Conservation (phyloP, 2,113 vertebrate genomes). For the Willisornis vidua region DNA sequence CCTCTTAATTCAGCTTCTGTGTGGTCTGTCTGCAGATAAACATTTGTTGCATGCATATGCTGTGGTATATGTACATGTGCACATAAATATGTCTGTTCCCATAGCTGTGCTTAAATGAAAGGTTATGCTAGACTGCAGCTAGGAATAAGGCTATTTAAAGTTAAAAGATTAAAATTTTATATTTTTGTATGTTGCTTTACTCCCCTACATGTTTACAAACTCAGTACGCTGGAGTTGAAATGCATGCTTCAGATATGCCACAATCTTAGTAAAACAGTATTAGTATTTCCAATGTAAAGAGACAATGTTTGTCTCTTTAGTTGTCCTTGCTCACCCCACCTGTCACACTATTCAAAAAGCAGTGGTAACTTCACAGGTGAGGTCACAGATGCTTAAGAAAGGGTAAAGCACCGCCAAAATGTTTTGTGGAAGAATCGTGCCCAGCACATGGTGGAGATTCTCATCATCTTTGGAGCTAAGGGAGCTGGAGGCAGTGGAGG, state of each 20-base stretch:
- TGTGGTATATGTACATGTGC: neutral
- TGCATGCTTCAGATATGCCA: neutral
- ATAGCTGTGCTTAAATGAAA: neutral
- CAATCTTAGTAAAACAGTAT: neutral
- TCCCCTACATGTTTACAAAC: neutral
- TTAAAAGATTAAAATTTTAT: neutral
- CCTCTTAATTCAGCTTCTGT: neutral
- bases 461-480: neutral
- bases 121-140: neutral
- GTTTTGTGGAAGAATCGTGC: neutral
- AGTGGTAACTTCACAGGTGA: neutral
- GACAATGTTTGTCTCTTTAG: neutral
- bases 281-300: neutral
- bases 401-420: neutral
- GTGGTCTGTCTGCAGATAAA: conserved; percentile 14
- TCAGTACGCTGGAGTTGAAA: neutral
- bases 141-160: neutral
- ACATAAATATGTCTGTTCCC: neutral
- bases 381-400: neutral
- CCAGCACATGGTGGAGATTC: neutral
- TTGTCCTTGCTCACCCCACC: neutral
- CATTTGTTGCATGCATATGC: neutral
- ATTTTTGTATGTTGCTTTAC: neutral
- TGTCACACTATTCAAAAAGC: neutral
- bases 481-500: neutral